A percentile compares a stretch with the other conserved stretches of the same genome.
These are phyloP conservation scores for Bombus affinis DNA, from an alignment of 1,140 invertebrate species.

Conservation along the genomic window DNA sequence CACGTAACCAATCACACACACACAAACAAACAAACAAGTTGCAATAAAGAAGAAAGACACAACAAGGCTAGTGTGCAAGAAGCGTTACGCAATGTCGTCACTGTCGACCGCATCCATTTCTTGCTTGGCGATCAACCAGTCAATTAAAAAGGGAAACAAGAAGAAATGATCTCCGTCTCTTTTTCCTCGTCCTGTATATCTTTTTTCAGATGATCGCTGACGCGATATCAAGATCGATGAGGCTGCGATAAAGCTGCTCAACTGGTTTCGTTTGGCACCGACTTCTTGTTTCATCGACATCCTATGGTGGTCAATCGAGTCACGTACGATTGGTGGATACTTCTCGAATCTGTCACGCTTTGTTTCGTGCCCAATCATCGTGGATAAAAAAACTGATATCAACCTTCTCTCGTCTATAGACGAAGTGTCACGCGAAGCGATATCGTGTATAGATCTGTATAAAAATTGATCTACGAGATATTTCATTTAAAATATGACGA, in stretches of 20 bases:
- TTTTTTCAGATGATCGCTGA: constrained; percentile 45
- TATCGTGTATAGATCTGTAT: too few species aligned
- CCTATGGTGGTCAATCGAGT: not conserved
- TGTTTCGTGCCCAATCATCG: too few species aligned
- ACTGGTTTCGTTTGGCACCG: constrained; percentile 60
- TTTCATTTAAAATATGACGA: too few species aligned
- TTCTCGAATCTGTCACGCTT: constrained; percentile 23
- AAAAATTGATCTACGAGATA: too few species aligned
- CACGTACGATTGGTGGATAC: constrained; percentile 28
- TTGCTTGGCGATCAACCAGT: not conserved
- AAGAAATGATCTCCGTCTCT: not conserved
- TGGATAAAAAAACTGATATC: too few species aligned
- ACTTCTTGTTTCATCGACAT: not conserved
- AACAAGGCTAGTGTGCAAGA: not conserved
- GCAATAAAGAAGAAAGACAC: not conserved
- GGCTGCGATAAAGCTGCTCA: constrained; percentile 56
- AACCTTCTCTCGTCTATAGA: too few species aligned
- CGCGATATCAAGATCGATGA: constrained; percentile 56
- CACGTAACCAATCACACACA: not conserved
- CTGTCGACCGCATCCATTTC: not conserved
- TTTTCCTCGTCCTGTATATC: constrained; percentile 11
- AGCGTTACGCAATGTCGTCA: not conserved
- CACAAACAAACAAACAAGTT: too few species aligned
- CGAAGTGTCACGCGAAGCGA: too few species aligned
- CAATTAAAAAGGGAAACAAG: constrained; percentile 11